Evolutionary conservation across 1,140 invertebrate species (phyloP).

Genomic region (Heliconius eleuchia): DNA sequence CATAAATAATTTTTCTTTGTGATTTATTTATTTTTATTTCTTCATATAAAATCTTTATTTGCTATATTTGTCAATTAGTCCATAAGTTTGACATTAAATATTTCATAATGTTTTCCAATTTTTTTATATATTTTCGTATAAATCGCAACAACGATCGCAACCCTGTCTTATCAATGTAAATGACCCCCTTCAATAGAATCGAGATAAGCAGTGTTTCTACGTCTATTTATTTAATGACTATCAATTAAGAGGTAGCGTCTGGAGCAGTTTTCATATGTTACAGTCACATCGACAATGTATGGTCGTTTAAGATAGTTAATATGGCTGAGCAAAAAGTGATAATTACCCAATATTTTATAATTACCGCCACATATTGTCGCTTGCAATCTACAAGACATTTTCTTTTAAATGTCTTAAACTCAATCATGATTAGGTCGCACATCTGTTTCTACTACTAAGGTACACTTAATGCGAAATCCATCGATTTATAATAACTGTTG

Average conservation of each 20-base stretch:
- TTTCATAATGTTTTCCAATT: too few relatives aligned
- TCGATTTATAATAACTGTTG: background rate
- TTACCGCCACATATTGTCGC: constrained; percentile 7
- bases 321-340: constrained; percentile 25
- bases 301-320: constrained; percentile 32
- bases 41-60: too few relatives aligned
- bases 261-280: constrained; percentile 50
- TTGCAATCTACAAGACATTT: constrained; percentile 14
- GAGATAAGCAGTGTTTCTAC: constrained; percentile 50
- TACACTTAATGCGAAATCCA: background rate
- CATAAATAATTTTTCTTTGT: too few relatives aligned
- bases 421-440: constrained; percentile 7
- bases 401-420: constrained; percentile 14
- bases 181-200: constrained; percentile 43
- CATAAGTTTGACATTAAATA: too few relatives aligned
- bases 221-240: constrained; percentile 54
- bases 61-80: too few relatives aligned
- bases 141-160: constrained; percentile 10
- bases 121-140: background rate
- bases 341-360: constrained; percentile 20
- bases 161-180: constrained; percentile 48
- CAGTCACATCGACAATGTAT: constrained; percentile 27
- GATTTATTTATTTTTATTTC: too few relatives aligned
- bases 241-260: constrained; percentile 51
- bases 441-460: background rate